Base-by-base conservation (phyloP, 35 echinoderm and acorn worm genomes). In the Apostichopus parvimensis region DNA sequence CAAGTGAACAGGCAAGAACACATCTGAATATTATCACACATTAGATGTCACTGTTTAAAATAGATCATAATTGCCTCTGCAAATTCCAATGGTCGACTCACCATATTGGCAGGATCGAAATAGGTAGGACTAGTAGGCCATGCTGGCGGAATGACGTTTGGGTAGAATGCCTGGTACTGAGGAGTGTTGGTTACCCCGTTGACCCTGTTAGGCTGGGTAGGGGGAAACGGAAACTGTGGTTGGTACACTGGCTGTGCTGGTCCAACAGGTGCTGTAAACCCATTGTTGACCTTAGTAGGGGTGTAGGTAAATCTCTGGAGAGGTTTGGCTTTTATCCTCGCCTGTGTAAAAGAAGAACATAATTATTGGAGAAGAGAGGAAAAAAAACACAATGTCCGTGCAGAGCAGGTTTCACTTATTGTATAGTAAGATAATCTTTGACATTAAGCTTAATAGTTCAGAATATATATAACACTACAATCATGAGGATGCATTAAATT, bases 321-420 rank as follows among this genome's bases (percentile, higher is more conserved):
- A 79, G 96, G 96, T 64, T 98, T 98, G 14, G 96, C 96, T 91
- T 98, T 98, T 98, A 98, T 98, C 72, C 96, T 95, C 22, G 96
- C 96, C 96, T 98, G 82, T 73, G 55, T 54, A 91, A 62, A 77
- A 45, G 82, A 92, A 80, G 34, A 45, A 45, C 2, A 45, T 45
- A 45, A 45, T 45, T 3, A 45, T 45, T 45, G 34, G 34, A 3
- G 34, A 45, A 45, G 1, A 45, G 34, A 45, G 1, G 34, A 45
- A 45, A 45, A 34, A 2, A 45, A 45, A 45, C 34, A 45, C 34
- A 4, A 45, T 45, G 34, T 45, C 34, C 4, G 2, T 45, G 34
- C 34, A 45, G 34, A 45, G 34, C 34, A 45, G 34, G 34, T 45
- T 45, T 45, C 34, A 45, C 34, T 45, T 45, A 45, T 34, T 34